Conservation (phyloP, 2,797 vertebrate genomes). For the Acridotheres tristis region DNA sequence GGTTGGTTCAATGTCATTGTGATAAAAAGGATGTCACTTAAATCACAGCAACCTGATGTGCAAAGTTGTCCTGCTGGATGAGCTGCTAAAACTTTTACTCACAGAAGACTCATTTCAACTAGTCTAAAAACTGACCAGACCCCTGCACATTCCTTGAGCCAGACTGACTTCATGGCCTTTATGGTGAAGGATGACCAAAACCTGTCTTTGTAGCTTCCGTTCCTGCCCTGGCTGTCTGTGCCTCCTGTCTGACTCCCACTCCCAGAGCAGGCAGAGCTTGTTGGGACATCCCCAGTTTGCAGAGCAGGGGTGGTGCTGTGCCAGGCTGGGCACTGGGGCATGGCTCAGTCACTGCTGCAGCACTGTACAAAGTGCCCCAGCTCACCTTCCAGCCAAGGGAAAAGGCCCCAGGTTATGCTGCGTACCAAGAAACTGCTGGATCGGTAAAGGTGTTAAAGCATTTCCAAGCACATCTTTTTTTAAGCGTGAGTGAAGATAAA, state of each 20-base stretch:
- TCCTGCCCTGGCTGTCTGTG: not conserved
- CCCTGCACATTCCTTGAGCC: not conserved
- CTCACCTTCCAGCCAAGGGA: not conserved
- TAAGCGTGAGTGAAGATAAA: not conserved
- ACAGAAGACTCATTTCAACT: not conserved
- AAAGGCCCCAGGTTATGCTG: not conserved
- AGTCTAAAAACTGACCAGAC: not conserved
- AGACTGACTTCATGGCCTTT: not conserved
- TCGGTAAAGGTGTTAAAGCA: not conserved
- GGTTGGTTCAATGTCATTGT: conserved; percentile 45
- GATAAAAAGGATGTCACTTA: conserved; percentile 52
- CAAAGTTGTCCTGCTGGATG: not conserved
- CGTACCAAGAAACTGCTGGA: not conserved
- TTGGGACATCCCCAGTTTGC: not conserved
- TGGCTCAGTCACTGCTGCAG: not conserved
- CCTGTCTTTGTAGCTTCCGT: not conserved
- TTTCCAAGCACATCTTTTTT: not conserved
- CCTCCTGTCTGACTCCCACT: not conserved
- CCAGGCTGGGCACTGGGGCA: not conserved
- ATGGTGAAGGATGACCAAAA: not conserved
- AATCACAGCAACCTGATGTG: conserved; percentile 41
- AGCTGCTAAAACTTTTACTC: conserved; percentile 5
- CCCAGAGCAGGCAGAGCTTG: not conserved
- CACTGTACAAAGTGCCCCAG: not conserved
- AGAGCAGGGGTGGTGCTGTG: not conserved